Evolutionary conservation across 2,113 vertebrate genomes (phyloP), one percentile per base, ranked within the genome.

Genomic region (Caranx melampygus): DNA sequence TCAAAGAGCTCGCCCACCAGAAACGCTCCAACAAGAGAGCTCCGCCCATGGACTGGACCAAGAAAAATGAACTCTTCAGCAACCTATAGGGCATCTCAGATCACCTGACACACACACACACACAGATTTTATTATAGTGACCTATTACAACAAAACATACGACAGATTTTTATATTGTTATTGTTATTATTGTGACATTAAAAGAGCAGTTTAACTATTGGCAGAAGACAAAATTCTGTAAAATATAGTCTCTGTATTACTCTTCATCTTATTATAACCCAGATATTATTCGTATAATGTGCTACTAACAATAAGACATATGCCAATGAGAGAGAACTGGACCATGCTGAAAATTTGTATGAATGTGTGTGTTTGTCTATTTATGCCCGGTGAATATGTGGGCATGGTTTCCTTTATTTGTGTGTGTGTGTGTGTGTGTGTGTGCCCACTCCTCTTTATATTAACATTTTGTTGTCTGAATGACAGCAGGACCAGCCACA

Each of bases 1-100:
- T 97, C 78, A 99, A 98, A 91, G 98, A 98, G 88, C 93, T 96
- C 10, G 96, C 97, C 0, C 97, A 96, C 85, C 96, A 97, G 95
- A 99, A 99, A 75, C 97, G 98, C 64, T 95, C 96, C 90, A 97
- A 95, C 94, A 99, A 97, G 87, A 95, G 93, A 83, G 98, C 98
- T 13, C 98, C 98, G 0, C 94, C 95, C 85, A 99, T 99, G 98
- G 98, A 99, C 96, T 99, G 98, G 98, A 99, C 96, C 96, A 99
- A 98, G 97, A 97, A 98, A 92, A 99, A 99, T 0, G 97, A 99
- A 92, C 97, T 99, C 67, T 99, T 99, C 89, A 97, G 98, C 93
- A 99, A 98, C 87, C 95, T 99, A 92, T 99, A 96, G 90, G 83
- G 3, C 2, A 11, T 45, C 51, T 63, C 57, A n/a, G 21, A 21